Base-by-base conservation (phyloP, 2,888 invertebrate species). In the Philonicus albiceps region DNA sequence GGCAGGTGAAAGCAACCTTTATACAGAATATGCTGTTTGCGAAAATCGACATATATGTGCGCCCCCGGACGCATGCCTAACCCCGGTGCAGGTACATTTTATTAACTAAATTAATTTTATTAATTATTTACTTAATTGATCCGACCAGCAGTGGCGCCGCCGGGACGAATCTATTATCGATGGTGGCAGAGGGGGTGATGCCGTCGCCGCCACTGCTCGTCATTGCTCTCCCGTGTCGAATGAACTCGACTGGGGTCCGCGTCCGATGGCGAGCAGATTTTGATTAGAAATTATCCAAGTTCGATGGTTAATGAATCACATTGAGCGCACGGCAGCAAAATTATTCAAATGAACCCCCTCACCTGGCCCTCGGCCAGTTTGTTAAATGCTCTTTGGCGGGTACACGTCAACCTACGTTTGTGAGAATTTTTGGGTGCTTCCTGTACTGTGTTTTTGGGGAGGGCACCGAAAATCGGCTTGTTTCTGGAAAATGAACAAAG, bases 51-150 rank as follows among this genome's bases (percentile, higher is more conserved):
- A 22, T 76, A 11, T 76, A 76, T 76, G 37, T 73, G 27, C 72
- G 40, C 40, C 40, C 13, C 31, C 19, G n/a, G 34, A 53, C 81
- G 81, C 81, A 81, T 81, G 55, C 53, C 34, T 81, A 64, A 81
- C 72, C n/a, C 43, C 27, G 49, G 40, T 22, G 11, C 84, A 84
- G 73, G 73, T 30, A 73, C 84, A 72, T 84, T 84, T 84, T 73
- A 84, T 84, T 84, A 84, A 84, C 73, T 84, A 55, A 72, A 84
- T 84, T 84, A 84, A 84, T 84, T 84, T 84, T 84, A 84, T 84
- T 84, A 84, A 84, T 84, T 84, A 84, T 84, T 84, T 84, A 84
- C 84, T 84, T 73, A 84, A 84, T 84, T 84, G 84, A 84, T 84
- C 84, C 72, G 84, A 43, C 84, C 55, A 53, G 19, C 43, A 73